Percentiles rank a stretch among this genome's conserved stretches.
Conservation (phyloP, 2,113 vertebrate genomes). For the Sylvia atricapilla region DNA sequence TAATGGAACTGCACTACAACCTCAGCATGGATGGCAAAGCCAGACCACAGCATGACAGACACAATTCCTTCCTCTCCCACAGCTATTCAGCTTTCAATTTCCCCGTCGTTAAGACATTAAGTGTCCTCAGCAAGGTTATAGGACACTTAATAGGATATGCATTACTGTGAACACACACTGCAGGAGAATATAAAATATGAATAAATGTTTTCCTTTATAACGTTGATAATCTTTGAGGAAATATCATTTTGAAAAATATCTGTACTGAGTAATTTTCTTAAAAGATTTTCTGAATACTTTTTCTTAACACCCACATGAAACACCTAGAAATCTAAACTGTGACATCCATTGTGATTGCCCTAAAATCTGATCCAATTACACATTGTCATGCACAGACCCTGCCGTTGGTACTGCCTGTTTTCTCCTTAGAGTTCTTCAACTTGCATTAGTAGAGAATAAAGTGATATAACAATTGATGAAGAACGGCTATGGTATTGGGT, state of each 20-base stretch:
- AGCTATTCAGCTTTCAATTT: background rate
- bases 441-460: background rate
- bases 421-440: background rate
- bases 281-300: background rate
- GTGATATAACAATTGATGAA: background rate
- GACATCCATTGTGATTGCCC: background rate
- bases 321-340: background rate
- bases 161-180: background rate
- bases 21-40: background rate
- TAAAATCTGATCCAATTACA: slow-evolving; percentile 16
- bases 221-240: background rate
- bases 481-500: background rate
- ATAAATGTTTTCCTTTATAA: background rate
- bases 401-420: background rate
- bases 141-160: background rate
- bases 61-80: background rate
- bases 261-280: background rate
- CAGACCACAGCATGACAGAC: background rate
- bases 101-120: background rate
- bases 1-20: background rate
- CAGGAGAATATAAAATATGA: background rate
- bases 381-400: background rate
- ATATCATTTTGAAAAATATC: background rate
- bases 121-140: background rate
- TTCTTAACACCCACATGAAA: background rate